A percentile compares a stretch with the other conserved stretches of the same genome.
phyloP scores from a whole-genome alignment of 2,888 invertebrate species.

The Caprella mutica region DNA sequence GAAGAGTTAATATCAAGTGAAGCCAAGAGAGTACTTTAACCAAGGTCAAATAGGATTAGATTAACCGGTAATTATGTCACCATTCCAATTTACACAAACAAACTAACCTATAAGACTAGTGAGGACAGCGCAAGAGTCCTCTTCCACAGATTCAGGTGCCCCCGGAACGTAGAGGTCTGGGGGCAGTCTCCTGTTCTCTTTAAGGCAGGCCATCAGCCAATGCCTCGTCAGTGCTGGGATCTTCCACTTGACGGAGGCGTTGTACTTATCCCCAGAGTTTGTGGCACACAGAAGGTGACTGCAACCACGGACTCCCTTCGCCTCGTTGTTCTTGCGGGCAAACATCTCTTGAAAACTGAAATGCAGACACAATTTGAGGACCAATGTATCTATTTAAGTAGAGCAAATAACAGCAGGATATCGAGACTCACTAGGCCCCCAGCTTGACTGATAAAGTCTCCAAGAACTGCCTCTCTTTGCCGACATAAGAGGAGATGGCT shows the following conservation, averaged over 20 bases:
- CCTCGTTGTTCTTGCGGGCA: conserved; percentile 47
- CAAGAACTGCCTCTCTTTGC: conserved; percentile 61
- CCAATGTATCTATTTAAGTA: background rate
- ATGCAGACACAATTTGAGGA: conserved; percentile 9
- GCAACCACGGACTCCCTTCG: conserved; percentile 50
- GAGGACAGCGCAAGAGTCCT: too few species aligned
- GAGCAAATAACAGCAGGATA: background rate
- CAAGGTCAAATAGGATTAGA: too few species aligned
- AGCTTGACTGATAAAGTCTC: conserved; percentile 56
- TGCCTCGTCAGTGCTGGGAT: conserved; percentile 63
- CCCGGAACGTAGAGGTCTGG: conserved; percentile 30
- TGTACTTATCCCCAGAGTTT: conserved; percentile 62
- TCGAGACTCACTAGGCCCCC: conserved; percentile 53
- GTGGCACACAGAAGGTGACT: conserved; percentile 70
- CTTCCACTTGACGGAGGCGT: conserved; percentile 62
- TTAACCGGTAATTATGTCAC: too few species aligned
- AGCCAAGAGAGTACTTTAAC: too few species aligned
- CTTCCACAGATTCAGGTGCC: conserved; percentile 35
- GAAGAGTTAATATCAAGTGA: too few species aligned
- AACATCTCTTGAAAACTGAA: conserved; percentile 55
- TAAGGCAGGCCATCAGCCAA: conserved; percentile 65
- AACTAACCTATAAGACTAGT: too few species aligned
- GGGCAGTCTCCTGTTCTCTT: conserved; percentile 46
- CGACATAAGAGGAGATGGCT: conserved; percentile 64
- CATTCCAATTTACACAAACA: too few species aligned